Conservation (phyloP, 2,888 invertebrate species). For the Dasysyrphus tricinctus region DNA sequence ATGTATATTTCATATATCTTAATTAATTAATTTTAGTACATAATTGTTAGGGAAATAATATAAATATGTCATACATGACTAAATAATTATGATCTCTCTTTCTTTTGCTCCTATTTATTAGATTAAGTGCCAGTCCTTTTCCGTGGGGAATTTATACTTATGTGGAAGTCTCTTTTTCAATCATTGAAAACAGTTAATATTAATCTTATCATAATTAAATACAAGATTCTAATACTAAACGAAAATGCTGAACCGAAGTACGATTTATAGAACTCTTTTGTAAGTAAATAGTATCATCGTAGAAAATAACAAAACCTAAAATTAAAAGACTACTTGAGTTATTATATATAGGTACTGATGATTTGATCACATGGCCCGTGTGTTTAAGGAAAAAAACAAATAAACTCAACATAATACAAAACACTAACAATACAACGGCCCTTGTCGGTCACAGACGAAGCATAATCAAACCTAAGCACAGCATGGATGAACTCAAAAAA, state of each 20-base stretch:
- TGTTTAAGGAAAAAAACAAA: not conserved
- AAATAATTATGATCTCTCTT: no score
- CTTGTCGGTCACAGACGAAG: conserved; percentile 25
- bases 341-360: no score
- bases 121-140: no score
- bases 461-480: conserved; percentile 40
- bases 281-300: not conserved
- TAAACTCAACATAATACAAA: not conserved
- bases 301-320: not conserved
- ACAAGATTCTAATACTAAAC: not conserved
- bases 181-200: no score
- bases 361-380: not conserved
- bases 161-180: no score
- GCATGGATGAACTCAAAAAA: conserved; percentile 28
- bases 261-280: not conserved
- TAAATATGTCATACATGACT: no score
- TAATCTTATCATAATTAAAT: conserved; percentile 3
- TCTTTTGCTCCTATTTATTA: no score
- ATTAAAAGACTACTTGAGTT: not conserved
- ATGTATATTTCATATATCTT: no score
- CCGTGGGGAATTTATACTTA: no score
- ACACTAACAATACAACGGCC: conserved; percentile 4
- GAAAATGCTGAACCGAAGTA: not conserved
- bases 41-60: no score
- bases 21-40: no score